phyloP scores from a whole-genome alignment of 1,140 invertebrate genomes.

The Leptinotarsa defecta region DNA sequence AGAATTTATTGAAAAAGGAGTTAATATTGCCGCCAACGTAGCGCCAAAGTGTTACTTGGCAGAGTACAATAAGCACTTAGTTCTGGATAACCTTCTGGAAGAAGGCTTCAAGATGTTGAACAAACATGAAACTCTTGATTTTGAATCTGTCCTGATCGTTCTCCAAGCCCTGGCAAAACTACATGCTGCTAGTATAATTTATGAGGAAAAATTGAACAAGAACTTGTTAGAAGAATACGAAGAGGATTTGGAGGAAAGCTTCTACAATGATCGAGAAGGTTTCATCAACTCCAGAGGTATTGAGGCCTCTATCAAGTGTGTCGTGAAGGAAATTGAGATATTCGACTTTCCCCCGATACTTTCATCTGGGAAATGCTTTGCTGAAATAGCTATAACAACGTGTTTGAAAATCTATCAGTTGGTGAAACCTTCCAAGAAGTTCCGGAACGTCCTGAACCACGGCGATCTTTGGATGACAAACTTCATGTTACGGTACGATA shows the following conservation, averaged over 20 bases:
- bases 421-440: slow-evolving; percentile 38
- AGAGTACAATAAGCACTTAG: slow-evolving; percentile 37
- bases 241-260: slow-evolving; percentile 41
- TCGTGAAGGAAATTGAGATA: slow-evolving; percentile 35
- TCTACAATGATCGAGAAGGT: slow-evolving; percentile 31
- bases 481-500: slow-evolving; percentile 54
- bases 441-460: slow-evolving; percentile 54
- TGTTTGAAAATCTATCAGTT: slow-evolving; percentile 31
- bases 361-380: slow-evolving; percentile 21
- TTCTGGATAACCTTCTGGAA: slow-evolving; percentile 42
- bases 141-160: slow-evolving; percentile 46
- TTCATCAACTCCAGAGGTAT: slow-evolving; percentile 35
- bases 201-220: slow-evolving; percentile 44
- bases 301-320: slow-evolving; percentile 34
- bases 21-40: slow-evolving; percentile 43
- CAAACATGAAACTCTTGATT: slow-evolving; percentile 46
- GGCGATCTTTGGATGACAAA: slow-evolving; percentile 59
- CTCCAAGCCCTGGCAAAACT: slow-evolving; percentile 48
- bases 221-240: slow-evolving; percentile 32
- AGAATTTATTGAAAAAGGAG: slow-evolving; percentile 28
- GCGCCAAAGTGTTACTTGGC: slow-evolving; percentile 37
- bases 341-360: slow-evolving; percentile 27
- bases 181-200: slow-evolving; percentile 52
- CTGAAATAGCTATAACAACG: slow-evolving; percentile 10
- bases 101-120: slow-evolving; percentile 41